Base-by-base conservation (phyloP, 2,888 invertebrate species). In the Eretmocerus hayati region DNA sequence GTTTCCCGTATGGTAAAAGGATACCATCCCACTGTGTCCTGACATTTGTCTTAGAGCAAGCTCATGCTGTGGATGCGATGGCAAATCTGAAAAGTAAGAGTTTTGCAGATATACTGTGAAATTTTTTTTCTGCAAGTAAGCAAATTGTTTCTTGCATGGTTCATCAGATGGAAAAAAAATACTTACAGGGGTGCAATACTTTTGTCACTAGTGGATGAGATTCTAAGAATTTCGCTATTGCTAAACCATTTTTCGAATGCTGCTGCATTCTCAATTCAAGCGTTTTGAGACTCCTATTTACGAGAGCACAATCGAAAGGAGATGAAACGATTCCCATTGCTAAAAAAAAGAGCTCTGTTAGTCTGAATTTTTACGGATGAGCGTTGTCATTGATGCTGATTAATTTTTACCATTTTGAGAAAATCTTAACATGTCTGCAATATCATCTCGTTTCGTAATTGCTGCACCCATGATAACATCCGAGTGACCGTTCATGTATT, bases 401-500 rank as follows among this genome's bases (percentile, higher is more conserved):
- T n/a, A n/a, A n/a, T n/a, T n/a, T 53, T 66, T 75, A 90, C 92
- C 83, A 67, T 92, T 91, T 77, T 95, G 95, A 53, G 91, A 74
- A 74, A 89, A 96, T 58, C 83, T 78, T 30, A 99, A 72, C 64
- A 78, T 80, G 11, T 83, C 74, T 53, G 81, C 83, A 3, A 95
- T 62, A 37, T 81, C 80, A 35, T 87, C 81, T 59, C 83, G 78
- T 59, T 83, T 90, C 3, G 87, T 80, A 30, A 88, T 75, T 6
- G 85, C 81, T 15, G 90, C 87, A 2, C 97, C 97, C 97, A 99
- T 97, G 5, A 97, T 83, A 18, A 94, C 88, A 74, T 99, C 97
- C 1, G 91, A 85, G 73, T 99, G 97, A 1, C 97, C 97, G 72
- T 99, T 99, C 84, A 99, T 90, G 68, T 96, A 99, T 73, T 99